Conservation (phyloP, 2,113 vertebrate genomes). For the Sander vitreus region DNA sequence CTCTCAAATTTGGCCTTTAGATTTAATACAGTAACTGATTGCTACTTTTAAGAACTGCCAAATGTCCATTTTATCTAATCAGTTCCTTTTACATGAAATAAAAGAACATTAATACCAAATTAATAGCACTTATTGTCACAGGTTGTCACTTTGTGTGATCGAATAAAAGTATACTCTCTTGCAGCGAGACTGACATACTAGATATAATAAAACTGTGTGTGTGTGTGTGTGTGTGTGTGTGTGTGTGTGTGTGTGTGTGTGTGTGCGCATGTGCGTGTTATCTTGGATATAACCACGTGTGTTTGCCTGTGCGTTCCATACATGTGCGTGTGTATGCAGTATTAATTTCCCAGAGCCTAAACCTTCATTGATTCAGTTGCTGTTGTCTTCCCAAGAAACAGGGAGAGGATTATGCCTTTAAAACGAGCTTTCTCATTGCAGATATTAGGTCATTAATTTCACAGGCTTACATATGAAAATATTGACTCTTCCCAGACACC, state of each 20-base stretch:
- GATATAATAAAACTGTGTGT: slow-evolving; percentile 6
- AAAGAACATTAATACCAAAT: slow-evolving; percentile 33
- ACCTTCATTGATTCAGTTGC: slow-evolving; percentile 80
- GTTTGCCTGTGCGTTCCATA: slow-evolving; percentile 6
- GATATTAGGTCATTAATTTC: slow-evolving; percentile 86
- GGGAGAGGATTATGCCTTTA: slow-evolving; percentile 80
- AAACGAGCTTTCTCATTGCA: slow-evolving; percentile 82
- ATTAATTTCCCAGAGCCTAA: slow-evolving; percentile 78
- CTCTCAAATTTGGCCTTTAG: slow-evolving; percentile 55
- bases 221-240: slow-evolving; percentile 12
- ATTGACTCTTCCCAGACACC: slow-evolving; percentile 85
- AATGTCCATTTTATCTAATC: slow-evolving; percentile 53
- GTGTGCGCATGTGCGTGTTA: not conserved
- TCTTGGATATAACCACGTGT: slow-evolving; percentile 2
- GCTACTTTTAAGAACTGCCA: slow-evolving; percentile 74
- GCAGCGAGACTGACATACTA: not conserved
- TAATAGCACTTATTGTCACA: slow-evolving; percentile 26
- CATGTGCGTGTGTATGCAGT: slow-evolving; percentile 52
- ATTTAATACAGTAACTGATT: slow-evolving; percentile 75
- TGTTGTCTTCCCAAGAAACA: slow-evolving; percentile 75
- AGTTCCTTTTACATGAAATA: slow-evolving; percentile 33
- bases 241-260: slow-evolving; percentile 14
- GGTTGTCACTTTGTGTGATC: slow-evolving; percentile 7
- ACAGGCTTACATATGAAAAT: slow-evolving; percentile 85
- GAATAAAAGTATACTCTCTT: not conserved